These are phyloP conservation scores for Strix aluco DNA, from an alignment of 2,113 vertebrate species.

Conservation along the genomic window DNA sequence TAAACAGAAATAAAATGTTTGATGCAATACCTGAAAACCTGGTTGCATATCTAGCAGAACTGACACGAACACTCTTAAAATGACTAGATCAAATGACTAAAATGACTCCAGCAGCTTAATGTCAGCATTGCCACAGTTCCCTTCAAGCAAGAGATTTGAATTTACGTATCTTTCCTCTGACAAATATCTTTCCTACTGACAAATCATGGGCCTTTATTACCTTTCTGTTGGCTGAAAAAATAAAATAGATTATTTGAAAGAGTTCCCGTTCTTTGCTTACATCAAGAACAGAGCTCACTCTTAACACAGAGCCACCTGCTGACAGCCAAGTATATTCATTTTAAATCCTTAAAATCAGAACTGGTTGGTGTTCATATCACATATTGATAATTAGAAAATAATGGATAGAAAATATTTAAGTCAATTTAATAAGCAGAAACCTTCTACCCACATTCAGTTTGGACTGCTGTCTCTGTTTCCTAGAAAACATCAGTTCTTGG, in stretches of 20 bases:
- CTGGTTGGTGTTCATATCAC: neutral
- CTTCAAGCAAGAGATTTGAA: neutral
- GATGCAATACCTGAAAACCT: neutral
- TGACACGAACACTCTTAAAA: neutral
- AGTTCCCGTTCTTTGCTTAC: neutral
- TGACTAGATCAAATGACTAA: neutral
- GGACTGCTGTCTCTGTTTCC: neutral
- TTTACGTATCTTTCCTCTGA: neutral
- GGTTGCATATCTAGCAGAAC: neutral
- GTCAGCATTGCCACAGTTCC: neutral
- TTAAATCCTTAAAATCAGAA: neutral
- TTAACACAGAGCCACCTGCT: constrained; percentile 41
- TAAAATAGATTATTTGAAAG: neutral
- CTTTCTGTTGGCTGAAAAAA: neutral
- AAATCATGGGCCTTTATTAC: neutral
- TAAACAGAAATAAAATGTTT: neutral
- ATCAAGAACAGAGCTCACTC: neutral
- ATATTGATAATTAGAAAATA: neutral
- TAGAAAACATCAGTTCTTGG: neutral
- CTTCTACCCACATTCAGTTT: neutral
- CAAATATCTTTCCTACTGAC: neutral
- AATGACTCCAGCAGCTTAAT: neutral
- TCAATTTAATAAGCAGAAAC: neutral
- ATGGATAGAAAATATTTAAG: neutral
- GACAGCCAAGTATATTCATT: neutral